A percentile compares a stretch with the other conserved stretches of the same genome.
Conservation (phyloP, 2,797 vertebrate species). For the Pantherophis alleghaniensis region DNA sequence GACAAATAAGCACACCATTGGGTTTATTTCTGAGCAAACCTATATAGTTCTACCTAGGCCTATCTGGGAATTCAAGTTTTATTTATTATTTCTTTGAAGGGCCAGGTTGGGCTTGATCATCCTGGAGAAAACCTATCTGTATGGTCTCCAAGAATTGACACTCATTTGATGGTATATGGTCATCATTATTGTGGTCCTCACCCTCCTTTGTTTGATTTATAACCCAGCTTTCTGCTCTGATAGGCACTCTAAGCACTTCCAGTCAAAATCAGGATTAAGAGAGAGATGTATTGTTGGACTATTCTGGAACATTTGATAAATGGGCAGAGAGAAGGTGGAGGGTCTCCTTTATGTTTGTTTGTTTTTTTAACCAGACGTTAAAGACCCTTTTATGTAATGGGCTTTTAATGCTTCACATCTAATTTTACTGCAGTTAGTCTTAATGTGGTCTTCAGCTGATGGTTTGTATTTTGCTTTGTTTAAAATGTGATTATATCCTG, state of each 20-base stretch:
- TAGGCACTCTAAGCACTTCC: background rate
- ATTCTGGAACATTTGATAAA: background rate
- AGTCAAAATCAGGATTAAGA: background rate
- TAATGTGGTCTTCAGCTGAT: background rate
- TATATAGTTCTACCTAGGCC: background rate
- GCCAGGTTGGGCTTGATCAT: background rate
- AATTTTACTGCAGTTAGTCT: background rate
- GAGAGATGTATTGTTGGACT: background rate
- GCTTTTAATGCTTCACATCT: background rate
- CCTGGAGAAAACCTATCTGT: background rate
- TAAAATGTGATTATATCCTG: background rate
- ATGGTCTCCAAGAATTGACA: background rate
- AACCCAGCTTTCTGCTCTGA: background rate
- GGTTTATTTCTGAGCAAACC: background rate
- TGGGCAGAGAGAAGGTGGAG: background rate
- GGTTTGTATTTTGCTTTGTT: background rate
- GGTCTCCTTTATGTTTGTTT: background rate
- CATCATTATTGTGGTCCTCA: background rate
- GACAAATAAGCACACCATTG: background rate
- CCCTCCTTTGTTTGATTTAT: background rate
- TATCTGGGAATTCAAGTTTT: background rate
- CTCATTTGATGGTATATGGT: background rate
- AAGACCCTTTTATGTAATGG: background rate
- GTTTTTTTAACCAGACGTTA: background rate
- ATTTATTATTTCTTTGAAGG: background rate